A percentile compares a stretch with the other conserved stretches of the same genome.
Evolutionary conservation across 1,140 invertebrate species (phyloP).

Genomic region (Zaprionus inermis): DNA sequence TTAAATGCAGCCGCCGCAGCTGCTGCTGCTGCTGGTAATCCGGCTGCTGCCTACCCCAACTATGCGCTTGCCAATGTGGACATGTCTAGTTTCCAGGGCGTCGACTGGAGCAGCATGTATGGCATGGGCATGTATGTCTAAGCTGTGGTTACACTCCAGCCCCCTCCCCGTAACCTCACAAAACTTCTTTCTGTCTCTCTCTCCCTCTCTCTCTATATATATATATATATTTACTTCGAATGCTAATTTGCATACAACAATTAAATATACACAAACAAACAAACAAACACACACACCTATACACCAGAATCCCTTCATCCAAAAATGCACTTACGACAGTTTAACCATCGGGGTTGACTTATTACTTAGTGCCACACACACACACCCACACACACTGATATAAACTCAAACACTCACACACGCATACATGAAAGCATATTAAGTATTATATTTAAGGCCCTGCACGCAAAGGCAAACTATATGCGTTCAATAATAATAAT

Average conservation of each 20-base stretch:
- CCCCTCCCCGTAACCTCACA: conserved; percentile 11
- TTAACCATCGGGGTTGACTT: conserved; percentile 60
- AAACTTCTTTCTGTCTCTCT: conserved; percentile 19
- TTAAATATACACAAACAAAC: conserved; percentile 25
- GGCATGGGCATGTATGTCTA: conserved; percentile 96
- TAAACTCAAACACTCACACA: conserved; percentile 10
- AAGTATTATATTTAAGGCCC: conserved; percentile 77
- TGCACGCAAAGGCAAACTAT: conserved; percentile 33
- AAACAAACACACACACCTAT: conserved; percentile 28
- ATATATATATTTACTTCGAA: not conserved
- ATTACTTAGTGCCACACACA: conserved; percentile 54
- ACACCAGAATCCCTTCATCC: conserved; percentile 15
- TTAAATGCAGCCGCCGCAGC: conserved; percentile 84
- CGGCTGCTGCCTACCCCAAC: conserved; percentile 89
- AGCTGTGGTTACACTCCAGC: conserved; percentile 63
- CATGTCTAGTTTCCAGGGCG: conserved; percentile 95
- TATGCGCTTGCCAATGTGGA: conserved; percentile 94
- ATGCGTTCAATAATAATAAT: conserved; percentile 61
- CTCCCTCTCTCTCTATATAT: conserved; percentile 2
- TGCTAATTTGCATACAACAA: conserved; percentile 42
- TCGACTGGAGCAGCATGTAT: conserved; percentile 95
- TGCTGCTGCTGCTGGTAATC: conserved; percentile 85
- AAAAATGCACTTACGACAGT: conserved; percentile 29
- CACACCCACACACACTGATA: conserved; percentile 12
- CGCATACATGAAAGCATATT: conserved; percentile 57